phyloP scores from a whole-genome alignment of 2,888 invertebrate species.

The Pasiphila rectangulata region DNA sequence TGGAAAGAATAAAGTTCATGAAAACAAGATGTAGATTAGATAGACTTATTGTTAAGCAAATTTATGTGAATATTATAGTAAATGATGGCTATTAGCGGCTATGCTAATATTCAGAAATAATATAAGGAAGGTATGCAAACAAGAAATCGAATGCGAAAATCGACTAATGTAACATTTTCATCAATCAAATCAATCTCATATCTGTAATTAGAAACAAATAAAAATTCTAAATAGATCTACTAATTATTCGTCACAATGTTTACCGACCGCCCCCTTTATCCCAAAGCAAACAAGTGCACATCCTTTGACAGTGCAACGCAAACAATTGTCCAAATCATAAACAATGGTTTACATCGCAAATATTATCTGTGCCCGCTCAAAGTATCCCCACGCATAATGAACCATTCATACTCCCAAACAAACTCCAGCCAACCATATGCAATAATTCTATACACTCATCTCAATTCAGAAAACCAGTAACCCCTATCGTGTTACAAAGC shows the following conservation, averaged over 20 bases:
- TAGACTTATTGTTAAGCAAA: too few relatives aligned
- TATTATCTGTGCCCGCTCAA: constrained; percentile 69
- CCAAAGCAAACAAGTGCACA: constrained; percentile 75
- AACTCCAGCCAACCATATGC: constrained; percentile 79
- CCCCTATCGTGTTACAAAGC: constrained; percentile 65
- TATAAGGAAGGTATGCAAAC: neutral
- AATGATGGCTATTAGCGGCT: too few relatives aligned
- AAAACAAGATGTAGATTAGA: too few relatives aligned
- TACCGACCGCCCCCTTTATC: constrained; percentile 44
- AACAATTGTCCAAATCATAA: constrained; percentile 80
- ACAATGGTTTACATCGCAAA: constrained; percentile 79
- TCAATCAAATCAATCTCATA: constrained; percentile 30
- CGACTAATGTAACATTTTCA: constrained; percentile 28
- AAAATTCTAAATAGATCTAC: constrained; percentile 22
- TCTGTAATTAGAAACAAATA: constrained; percentile 27
- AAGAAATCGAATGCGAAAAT: neutral
- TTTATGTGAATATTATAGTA: too few relatives aligned
- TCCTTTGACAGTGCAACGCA: constrained; percentile 78
- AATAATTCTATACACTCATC: constrained; percentile 69
- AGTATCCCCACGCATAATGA: constrained; percentile 77
- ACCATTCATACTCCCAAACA: constrained; percentile 80
- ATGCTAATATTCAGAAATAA: too few relatives aligned
- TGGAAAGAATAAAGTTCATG: too few relatives aligned
- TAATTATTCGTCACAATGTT: constrained; percentile 50
- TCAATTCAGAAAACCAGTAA: constrained; percentile 53